Evolutionary conservation across 2,888 invertebrate genomes (phyloP), one percentile per base, ranked within the genome.

Genomic region (Ametastegia equiseti): DNA sequence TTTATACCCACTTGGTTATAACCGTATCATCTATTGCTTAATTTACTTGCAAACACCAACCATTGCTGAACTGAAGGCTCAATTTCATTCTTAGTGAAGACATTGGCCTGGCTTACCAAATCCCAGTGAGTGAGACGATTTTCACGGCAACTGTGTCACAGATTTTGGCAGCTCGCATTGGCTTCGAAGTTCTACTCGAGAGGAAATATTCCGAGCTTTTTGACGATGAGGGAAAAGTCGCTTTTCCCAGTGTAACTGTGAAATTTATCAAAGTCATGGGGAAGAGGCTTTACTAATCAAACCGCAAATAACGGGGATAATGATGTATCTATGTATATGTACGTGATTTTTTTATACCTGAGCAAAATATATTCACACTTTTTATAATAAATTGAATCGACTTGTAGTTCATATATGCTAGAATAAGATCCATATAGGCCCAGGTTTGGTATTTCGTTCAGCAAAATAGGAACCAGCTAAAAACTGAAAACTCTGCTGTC

Each of bases 101-200:
- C 3, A 84, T 90, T 54, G 86, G 87, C 0, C 81, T 80, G 13
- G 86, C 83, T 13, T 90, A 89, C 63, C 81, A 83, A 0, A 84
- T 90, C 1, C 45, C 80, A 1, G 86, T 83, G 2, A 86, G 89
- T 1, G 57, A 85, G 0, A 90, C 90, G 0, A 47, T 81, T 0
- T 90, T 90, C 47, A 86, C 88, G 0, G 87, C 87, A 0, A 50
- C 83, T 13, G 84, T 83, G 1, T 85, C 90, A 1, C 88, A 88
- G 75, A 86, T 85, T 36, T 33, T 85, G 19, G 90, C 90, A 0
- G 82, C 54, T 0, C 83, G 86, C 36, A 85, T 82, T 13, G 90
- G 88, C 27, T 89, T 85, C 81, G 83, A 87, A 42, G 79, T 82
- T 0, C 36, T 87, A 1, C 0, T 83, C 0, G 81, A 82, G 27